These are phyloP conservation scores for Iselma pallidipennis DNA, from an alignment of 2,888 invertebrate species.

Conservation along the genomic window DNA sequence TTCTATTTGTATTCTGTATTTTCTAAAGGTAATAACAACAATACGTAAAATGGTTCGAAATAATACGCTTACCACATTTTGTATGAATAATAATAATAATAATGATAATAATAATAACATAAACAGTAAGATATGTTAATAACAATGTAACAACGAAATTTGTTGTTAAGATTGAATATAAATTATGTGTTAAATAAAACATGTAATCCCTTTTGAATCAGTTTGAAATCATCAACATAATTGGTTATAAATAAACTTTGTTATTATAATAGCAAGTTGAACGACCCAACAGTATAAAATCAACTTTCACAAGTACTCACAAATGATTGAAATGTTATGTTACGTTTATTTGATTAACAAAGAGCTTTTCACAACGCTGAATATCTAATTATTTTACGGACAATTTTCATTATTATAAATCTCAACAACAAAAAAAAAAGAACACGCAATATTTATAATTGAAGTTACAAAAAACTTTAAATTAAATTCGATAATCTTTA, in stretches of 20 bases:
- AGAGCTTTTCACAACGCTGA: not conserved
- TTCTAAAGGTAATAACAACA: not conserved
- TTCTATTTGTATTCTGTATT: constrained; percentile 15
- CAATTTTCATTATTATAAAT: too few relatives aligned
- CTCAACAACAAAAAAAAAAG: too few relatives aligned
- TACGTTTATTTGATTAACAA: constrained; percentile 11
- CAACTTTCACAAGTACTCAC: constrained; percentile 17
- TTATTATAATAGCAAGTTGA: constrained; percentile 17
- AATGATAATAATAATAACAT: too few relatives aligned
- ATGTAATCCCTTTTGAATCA: constrained; percentile 4
- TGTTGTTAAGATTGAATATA: not conserved
- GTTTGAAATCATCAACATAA: constrained; percentile 12
- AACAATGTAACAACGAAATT: not conserved
- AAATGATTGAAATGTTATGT: constrained; percentile 17
- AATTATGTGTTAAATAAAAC: constrained; percentile 1
- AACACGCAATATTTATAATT: too few relatives aligned
- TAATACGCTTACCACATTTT: too few relatives aligned
- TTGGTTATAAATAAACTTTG: constrained; percentile 17
- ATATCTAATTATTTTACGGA: constrained; percentile 3
- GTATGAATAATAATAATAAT: too few relatives aligned
- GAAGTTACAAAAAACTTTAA: too few relatives aligned
- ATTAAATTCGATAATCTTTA: too few relatives aligned
- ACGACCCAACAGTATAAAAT: constrained; percentile 16
- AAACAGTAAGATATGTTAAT: too few relatives aligned
- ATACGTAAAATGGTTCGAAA: not conserved